These are phyloP conservation scores for Sorex fumeus DNA, from an alignment of 2,113 vertebrate genomes.

Conservation along the genomic window DNA sequence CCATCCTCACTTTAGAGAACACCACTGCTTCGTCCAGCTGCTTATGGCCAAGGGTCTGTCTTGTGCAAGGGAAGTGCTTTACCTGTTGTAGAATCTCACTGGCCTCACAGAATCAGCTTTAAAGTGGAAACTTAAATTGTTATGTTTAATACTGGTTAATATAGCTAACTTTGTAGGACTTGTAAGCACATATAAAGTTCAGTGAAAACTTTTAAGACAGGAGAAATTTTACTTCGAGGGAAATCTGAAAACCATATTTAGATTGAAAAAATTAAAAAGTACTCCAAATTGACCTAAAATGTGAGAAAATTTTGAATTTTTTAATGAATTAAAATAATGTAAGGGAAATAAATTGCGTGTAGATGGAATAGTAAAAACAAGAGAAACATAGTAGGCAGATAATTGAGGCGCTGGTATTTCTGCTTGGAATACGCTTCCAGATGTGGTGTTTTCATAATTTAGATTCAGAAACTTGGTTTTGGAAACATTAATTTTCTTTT, in stretches of 20 bases:
- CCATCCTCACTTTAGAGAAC: background rate
- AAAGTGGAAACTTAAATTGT: constrained; percentile 35
- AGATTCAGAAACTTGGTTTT: constrained; percentile 46
- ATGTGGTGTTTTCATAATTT: constrained; percentile 12
- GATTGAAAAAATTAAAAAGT: constrained; percentile 34
- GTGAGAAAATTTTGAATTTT: constrained; percentile 46
- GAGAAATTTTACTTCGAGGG: background rate
- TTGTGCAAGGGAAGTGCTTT: background rate
- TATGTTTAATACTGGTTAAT: background rate
- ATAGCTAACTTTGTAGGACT: constrained; percentile 17
- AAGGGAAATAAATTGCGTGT: background rate
- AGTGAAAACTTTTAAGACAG: constrained; percentile 25
- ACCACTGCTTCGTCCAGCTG: background rate
- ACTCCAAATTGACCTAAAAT: background rate
- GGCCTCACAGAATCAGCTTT: background rate
- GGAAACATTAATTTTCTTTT: constrained; percentile 53
- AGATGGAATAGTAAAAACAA: constrained; percentile 32
- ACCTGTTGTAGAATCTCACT: background rate
- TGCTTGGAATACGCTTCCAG: constrained; percentile 11
- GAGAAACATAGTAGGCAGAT: constrained; percentile 8
- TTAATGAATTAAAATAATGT: constrained; percentile 54
- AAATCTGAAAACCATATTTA: constrained; percentile 48
- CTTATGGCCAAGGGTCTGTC: background rate
- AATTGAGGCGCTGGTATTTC: background rate
- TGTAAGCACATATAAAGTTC: constrained; percentile 38